Evolutionary conservation across 2,797 vertebrate species (phyloP).

Genomic region (Alectoris magna): DNA sequence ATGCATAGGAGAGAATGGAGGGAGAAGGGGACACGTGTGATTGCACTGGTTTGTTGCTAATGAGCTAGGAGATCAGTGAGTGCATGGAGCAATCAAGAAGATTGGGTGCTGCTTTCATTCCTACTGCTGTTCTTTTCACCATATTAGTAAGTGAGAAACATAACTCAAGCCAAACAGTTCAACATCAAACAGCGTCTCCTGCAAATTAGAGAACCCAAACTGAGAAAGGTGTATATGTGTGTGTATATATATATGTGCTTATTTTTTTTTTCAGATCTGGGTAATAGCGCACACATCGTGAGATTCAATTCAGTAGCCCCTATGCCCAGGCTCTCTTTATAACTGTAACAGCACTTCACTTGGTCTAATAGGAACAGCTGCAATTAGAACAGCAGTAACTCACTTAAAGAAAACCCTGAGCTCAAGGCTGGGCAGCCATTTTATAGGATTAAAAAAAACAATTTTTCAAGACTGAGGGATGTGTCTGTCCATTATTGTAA

Average conservation of each 20-base stretch:
- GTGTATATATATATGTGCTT: no score
- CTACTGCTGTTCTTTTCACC: background rate
- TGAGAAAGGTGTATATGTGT: background rate
- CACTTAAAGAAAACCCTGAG: background rate
- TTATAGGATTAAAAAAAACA: background rate
- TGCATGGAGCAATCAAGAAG: background rate
- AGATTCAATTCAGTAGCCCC: background rate
- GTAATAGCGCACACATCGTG: fast-evolving
- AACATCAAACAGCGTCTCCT: fast-evolving
- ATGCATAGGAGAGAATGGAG: background rate
- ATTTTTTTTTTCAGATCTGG: no score
- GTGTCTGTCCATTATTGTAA: fast-evolving
- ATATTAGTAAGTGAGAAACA: background rate
- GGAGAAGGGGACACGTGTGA: no score
- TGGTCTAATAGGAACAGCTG: background rate
- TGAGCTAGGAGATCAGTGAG: background rate
- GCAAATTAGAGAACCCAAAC: fast-evolving
- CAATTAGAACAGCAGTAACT: background rate
- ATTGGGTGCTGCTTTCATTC: background rate
- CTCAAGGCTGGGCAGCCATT: background rate
- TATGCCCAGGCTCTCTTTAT: background rate
- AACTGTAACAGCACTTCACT: background rate
- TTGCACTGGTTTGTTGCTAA: background rate
- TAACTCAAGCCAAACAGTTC: background rate
- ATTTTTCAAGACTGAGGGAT: background rate